phyloP scores from a whole-genome alignment of 2,113 vertebrate genomes.

The Larimichthys polyactis region DNA sequence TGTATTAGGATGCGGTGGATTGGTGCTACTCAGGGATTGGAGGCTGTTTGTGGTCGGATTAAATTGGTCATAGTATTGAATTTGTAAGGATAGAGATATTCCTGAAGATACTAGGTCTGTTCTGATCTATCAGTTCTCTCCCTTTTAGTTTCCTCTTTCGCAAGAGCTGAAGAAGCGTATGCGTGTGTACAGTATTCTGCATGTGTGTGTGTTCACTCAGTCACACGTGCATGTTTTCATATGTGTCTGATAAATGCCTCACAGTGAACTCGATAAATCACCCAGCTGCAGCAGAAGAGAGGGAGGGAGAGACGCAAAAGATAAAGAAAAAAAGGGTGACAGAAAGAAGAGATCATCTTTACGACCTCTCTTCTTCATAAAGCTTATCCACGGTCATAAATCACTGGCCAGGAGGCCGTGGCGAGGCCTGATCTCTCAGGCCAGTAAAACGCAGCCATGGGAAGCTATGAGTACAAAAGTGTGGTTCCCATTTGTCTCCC shows the following conservation, averaged over 20 bases:
- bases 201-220: constrained; percentile 28
- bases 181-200: background rate
- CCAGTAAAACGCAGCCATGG: constrained; percentile 69
- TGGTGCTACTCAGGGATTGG: constrained; percentile 34
- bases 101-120: constrained; percentile 9
- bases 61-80: constrained; percentile 68
- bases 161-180: background rate
- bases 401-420: constrained; percentile 67
- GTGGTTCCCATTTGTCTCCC: constrained; percentile 78
- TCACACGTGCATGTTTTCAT: constrained; percentile 51
- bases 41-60: constrained; percentile 61
- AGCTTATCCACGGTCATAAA: constrained; percentile 72
- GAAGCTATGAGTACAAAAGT: constrained; percentile 65
- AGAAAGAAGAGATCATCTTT: constrained; percentile 76
- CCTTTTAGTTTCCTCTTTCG: constrained; percentile 17
- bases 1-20: constrained; percentile 58
- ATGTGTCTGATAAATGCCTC: constrained; percentile 69
- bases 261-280: constrained; percentile 71
- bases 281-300: constrained; percentile 41
- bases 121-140: constrained; percentile 13
- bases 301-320: constrained; percentile 37
- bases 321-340: constrained; percentile 66
- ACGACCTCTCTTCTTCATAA: constrained; percentile 73
- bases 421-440: constrained; percentile 60
- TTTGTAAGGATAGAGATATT: constrained; percentile 58